Evolutionary conservation across 2,113 vertebrate genomes (phyloP).

Genomic region (Dipodomys merriami): DNA sequence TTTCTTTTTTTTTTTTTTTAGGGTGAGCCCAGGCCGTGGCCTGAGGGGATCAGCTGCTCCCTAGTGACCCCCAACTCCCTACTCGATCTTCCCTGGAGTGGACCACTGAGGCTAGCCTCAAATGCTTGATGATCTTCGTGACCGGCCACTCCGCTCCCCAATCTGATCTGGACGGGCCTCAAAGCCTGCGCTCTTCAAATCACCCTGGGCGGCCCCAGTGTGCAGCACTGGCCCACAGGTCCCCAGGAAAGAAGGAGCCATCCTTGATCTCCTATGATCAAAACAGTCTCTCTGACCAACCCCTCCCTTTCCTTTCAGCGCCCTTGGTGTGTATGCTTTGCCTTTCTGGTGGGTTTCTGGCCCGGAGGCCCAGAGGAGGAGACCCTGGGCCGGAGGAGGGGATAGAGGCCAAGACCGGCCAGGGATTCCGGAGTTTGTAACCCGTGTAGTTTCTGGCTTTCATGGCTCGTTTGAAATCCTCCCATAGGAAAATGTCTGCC

Average conservation of each 20-base stretch:
- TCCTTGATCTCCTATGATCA: background rate
- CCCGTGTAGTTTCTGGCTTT: constrained; percentile 81
- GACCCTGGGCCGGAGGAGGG: background rate
- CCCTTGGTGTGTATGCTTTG: background rate
- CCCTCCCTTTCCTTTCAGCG: background rate
- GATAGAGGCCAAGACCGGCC: constrained; percentile 39
- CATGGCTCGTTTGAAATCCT: constrained; percentile 83
- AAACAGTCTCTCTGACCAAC: background rate
- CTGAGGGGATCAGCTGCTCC: background rate
- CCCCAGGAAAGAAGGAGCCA: background rate
- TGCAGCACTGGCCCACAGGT: background rate
- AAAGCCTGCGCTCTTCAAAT: background rate
- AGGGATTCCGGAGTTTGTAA: constrained; percentile 67
- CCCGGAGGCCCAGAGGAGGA: background rate
- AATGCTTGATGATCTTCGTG: background rate
- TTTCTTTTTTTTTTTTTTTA: no score
- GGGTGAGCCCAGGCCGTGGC: background rate
- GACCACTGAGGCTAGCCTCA: background rate
- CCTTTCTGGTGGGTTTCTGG: constrained; percentile 30
- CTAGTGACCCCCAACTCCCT: background rate
- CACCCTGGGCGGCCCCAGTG: background rate
- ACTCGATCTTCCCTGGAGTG: background rate
- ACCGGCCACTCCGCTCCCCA: background rate
- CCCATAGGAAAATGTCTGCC: constrained; percentile 75
- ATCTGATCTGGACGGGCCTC: background rate